Percentiles rank a stretch among this genome's conserved stretches.
These are phyloP conservation scores for Asobara japonica DNA, from an alignment of 1,140 invertebrate genomes.

Conservation along the genomic window DNA sequence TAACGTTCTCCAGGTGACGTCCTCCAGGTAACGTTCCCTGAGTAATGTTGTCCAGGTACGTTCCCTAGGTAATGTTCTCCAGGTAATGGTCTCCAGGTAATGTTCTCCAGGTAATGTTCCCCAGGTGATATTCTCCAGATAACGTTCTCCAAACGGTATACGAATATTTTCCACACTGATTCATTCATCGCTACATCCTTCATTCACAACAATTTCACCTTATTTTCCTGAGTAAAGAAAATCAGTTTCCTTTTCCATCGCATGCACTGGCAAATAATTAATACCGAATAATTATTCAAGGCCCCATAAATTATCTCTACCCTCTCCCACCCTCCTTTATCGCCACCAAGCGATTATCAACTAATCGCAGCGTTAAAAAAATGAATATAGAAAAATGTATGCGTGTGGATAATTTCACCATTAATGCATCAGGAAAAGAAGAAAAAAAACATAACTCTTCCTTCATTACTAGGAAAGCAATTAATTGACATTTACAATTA, in stretches of 20 bases:
- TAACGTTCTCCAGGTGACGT: too few relatives aligned
- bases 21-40: too few relatives aligned
- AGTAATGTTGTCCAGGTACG: too few relatives aligned
- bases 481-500: neutral
- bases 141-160: too few relatives aligned
- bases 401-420: neutral
- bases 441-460: neutral
- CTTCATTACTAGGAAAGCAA: neutral
- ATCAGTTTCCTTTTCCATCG: neutral
- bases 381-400: neutral
- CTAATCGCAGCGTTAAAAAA: neutral
- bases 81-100: too few relatives aligned
- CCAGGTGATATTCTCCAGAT: too few relatives aligned
- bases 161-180: too few relatives aligned
- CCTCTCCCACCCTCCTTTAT: neutral
- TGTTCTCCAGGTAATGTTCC: too few relatives aligned
- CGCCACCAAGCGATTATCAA: too few relatives aligned
- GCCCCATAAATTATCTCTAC: neutral
- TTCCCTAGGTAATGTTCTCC: too few relatives aligned
- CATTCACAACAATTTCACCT: neutral
- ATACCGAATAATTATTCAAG: neutral
- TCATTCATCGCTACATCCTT: neutral
- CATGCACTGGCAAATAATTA: neutral
- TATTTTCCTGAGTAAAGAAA: neutral
- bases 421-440: neutral